phyloP scores from a whole-genome alignment of 1,140 invertebrate species.

The Episyrphus balteatus region DNA sequence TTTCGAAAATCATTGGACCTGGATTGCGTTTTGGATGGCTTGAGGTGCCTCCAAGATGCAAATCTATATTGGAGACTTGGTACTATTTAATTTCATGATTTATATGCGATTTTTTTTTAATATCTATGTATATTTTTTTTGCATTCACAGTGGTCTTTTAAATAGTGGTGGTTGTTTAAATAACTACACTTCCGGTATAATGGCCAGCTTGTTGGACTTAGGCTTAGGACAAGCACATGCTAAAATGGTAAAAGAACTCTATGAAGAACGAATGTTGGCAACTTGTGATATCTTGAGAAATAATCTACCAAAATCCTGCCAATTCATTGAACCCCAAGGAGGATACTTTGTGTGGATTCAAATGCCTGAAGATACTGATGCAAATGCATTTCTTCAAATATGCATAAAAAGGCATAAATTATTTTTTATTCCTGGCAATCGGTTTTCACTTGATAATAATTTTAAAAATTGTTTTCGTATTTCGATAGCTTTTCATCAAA shows the following conservation, averaged over 20 bases:
- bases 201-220: conserved; percentile 43
- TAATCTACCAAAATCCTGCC: conserved; percentile 38
- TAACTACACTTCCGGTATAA: conserved; percentile 47
- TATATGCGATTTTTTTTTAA: neutral
- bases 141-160: conserved; percentile 39
- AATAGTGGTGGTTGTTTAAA: conserved; percentile 49
- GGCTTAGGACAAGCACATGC: conserved; percentile 42
- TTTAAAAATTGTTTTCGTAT: conserved; percentile 38
- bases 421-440: conserved; percentile 39
- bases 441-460: conserved; percentile 36
- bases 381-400: conserved; percentile 15
- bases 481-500: conserved; percentile 39
- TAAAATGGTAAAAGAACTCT: conserved; percentile 34
- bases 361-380: conserved; percentile 32
- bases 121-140: conserved; percentile 2
- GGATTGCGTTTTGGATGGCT: conserved; percentile 56
- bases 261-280: conserved; percentile 39
- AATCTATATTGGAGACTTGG: conserved; percentile 34
- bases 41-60: conserved; percentile 42
- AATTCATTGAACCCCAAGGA: conserved; percentile 37
- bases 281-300: conserved; percentile 35
- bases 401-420: conserved; percentile 27
- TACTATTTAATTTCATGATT: conserved; percentile 17
- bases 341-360: conserved; percentile 51
- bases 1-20: conserved; percentile 56